phyloP scores from a whole-genome alignment of 2,888 invertebrate genomes.

The Teleogryllus oceanicus region DNA sequence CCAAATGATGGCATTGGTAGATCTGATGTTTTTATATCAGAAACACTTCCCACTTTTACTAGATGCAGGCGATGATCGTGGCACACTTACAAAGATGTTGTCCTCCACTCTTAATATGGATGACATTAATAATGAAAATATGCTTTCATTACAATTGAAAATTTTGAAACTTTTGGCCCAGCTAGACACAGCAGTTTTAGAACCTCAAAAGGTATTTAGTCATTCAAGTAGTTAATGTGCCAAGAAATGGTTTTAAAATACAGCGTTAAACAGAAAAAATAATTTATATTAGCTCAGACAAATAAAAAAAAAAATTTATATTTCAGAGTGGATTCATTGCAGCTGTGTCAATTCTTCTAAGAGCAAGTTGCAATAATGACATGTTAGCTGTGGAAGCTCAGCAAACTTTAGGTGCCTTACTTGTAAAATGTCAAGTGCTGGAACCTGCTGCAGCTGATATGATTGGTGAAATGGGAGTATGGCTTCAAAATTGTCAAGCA shows the following conservation, averaged over 20 bases:
- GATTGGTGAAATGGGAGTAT: slow-evolving; percentile 63
- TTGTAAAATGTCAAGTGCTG: slow-evolving; percentile 63
- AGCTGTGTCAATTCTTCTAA: slow-evolving; percentile 31
- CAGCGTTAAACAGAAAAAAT: no score
- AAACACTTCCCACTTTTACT: slow-evolving; percentile 55
- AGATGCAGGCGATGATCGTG: slow-evolving; percentile 40
- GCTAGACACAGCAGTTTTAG: slow-evolving; percentile 46
- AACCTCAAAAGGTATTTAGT: slow-evolving; percentile 41
- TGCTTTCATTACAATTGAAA: slow-evolving; percentile 46
- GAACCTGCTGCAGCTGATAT: slow-evolving; percentile 50
- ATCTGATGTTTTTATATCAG: slow-evolving; percentile 56
- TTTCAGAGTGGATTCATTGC: background rate
- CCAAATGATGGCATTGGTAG: slow-evolving; percentile 49
- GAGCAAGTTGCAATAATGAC: slow-evolving; percentile 5
- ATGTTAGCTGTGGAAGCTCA: slow-evolving; percentile 49
- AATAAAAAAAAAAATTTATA: background rate
- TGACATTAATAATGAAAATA: slow-evolving; percentile 30
- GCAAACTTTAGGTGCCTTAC: slow-evolving; percentile 55
- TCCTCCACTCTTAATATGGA: no score
- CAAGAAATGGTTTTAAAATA: no score
- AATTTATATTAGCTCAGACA: no score
- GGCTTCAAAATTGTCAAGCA: slow-evolving; percentile 54
- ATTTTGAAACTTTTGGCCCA: slow-evolving; percentile 48
- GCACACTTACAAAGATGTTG: no score
- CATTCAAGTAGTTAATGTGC: slow-evolving; percentile 31